Evolutionary conservation across 2,888 invertebrate genomes (phyloP), one percentile per base, ranked within the genome.

Genomic region (Nasonia oneida): DNA sequence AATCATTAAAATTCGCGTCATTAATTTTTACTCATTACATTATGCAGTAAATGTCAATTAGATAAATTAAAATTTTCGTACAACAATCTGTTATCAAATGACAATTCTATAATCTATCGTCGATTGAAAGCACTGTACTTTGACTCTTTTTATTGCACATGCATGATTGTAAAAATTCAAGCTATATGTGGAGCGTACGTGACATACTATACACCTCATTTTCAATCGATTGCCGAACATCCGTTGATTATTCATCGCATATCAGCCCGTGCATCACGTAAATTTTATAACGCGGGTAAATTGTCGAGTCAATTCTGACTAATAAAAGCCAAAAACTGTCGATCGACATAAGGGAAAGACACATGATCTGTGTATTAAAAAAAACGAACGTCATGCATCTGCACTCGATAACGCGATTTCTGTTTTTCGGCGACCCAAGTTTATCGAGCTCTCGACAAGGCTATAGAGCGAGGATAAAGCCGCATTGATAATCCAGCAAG

Each of bases 391-490:
- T 23, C 23, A 5, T 61, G 53, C 61, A 61, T 23, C 10, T 23
- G 23, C 23, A 61, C 23, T 61, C 23, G n/a, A 23, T 23, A 61
- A 61, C 23, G 57, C 57, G 57, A n/a, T 57, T n/a, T 15, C 1
- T 57, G 57, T 57, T 57, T 57, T n/a, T 57, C 12, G 57, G 57
- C 23, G 10, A 29, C 29, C 39, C 39, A 71, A 71, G 39, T 71
- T n/a, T 70, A 70, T 64, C 64, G 3, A 33, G 29, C 67, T 8
- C n/a, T n/a, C 61, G 61, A 67, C 67, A 67, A 67, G 67, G 15
- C 33, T 29, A 29, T 29, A 29, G 29, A 67, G 29, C 29, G 12
- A 33, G 2, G 33, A 67, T 33, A 67, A 12, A 64, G 4, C 23
- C 6, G 0, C 67, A 33, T 14, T 8, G 6, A 61, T 61, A 29